phyloP scores from a whole-genome alignment of 2,113 vertebrate species.

The Strigops habroptila region DNA sequence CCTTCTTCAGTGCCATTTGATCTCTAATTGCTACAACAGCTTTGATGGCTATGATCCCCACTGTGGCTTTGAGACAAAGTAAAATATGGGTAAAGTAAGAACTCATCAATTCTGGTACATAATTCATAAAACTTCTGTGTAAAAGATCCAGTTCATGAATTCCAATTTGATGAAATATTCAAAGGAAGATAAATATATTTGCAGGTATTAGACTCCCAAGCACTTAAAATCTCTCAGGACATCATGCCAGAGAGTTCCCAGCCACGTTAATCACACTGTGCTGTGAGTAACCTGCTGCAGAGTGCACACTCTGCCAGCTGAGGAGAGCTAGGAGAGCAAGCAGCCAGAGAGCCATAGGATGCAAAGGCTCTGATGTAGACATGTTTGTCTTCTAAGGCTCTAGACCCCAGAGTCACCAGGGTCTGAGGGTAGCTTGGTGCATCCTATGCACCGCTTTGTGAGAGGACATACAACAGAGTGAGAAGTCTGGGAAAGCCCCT shows the following conservation, averaged over 20 bases:
- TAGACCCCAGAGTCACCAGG: not conserved
- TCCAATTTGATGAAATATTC: constrained; percentile 73
- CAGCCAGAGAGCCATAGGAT: not conserved
- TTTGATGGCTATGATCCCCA: constrained; percentile 33
- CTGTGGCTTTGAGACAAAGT: constrained; percentile 30
- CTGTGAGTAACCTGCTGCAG: not conserved
- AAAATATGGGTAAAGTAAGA: constrained; percentile 40
- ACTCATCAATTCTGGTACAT: constrained; percentile 62
- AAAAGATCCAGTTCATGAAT: constrained; percentile 65
- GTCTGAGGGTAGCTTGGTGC: not conserved
- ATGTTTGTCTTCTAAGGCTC: not conserved
- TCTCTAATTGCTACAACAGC: constrained; percentile 11
- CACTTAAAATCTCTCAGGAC: constrained; percentile 54
- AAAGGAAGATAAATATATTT: constrained; percentile 69
- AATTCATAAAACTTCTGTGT: constrained; percentile 66
- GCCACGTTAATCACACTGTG: not conserved
- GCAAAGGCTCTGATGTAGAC: not conserved
- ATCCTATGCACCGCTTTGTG: not conserved
- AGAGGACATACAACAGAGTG: not conserved
- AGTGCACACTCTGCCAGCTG: not conserved
- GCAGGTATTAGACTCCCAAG: constrained; percentile 49
- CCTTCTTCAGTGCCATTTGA: not conserved
- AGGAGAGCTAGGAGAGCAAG: not conserved
- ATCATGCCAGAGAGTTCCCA: constrained; percentile 40
- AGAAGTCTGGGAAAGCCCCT: not conserved